Conservation (phyloP, 2,888 invertebrate genomes). For the Actias luna region DNA sequence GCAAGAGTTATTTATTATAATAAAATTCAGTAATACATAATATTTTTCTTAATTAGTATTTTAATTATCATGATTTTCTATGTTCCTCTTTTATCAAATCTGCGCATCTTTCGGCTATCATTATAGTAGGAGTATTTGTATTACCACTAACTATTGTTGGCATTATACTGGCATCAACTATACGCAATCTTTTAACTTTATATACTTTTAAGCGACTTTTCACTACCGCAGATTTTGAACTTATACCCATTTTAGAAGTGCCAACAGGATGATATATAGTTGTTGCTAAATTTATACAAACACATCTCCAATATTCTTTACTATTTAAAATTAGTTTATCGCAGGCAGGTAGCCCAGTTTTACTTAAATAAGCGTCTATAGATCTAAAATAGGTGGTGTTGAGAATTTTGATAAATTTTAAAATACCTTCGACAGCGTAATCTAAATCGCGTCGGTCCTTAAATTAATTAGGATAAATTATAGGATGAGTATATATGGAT, state of each 20-base stretch:
- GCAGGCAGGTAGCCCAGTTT: slow-evolving; percentile 47
- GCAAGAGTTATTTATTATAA: no score
- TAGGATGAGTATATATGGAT: slow-evolving; percentile 82
- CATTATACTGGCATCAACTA: slow-evolving; percentile 90
- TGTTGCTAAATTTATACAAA: slow-evolving; percentile 68
- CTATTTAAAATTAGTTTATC: slow-evolving; percentile 41
- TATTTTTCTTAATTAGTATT: no score
- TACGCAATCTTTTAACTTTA: slow-evolving; percentile 83
- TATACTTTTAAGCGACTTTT: slow-evolving; percentile 84
- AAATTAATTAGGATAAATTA: slow-evolving; percentile 85
- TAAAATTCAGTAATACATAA: background rate
- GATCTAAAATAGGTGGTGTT: slow-evolving; percentile 47
- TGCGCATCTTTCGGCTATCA: slow-evolving; percentile 90
- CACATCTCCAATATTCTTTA: slow-evolving; percentile 53
- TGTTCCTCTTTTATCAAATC: slow-evolving; percentile 85
- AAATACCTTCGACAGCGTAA: slow-evolving; percentile 44
- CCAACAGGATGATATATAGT: slow-evolving; percentile 87
- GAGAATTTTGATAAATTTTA: slow-evolving; percentile 45
- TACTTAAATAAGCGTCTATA: slow-evolving; percentile 42
- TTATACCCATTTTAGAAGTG: slow-evolving; percentile 82
- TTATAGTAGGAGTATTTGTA: slow-evolving; percentile 89
- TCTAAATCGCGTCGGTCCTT: slow-evolving; percentile 76
- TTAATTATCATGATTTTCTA: background rate
- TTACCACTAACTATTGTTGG: slow-evolving; percentile 88
- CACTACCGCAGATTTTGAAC: slow-evolving; percentile 43